Conservation (phyloP, 1,140 invertebrate species). For the Drosophila varians region DNA sequence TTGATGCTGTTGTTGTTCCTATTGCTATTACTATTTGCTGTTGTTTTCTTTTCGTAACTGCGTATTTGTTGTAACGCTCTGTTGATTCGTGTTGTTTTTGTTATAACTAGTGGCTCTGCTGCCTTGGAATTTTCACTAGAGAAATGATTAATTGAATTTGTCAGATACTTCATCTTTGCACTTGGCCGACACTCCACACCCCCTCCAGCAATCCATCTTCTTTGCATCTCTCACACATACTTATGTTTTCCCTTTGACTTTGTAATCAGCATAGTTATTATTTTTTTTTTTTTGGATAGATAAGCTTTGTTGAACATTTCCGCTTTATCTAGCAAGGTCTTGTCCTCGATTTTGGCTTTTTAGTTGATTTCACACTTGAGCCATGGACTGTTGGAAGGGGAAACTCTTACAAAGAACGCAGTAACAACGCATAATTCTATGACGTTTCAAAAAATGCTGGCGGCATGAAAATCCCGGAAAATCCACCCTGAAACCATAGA, state of each 20-base stretch:
- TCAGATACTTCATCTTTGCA: conserved; percentile 76
- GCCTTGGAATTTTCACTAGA: conserved; percentile 69
- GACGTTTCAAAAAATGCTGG: conserved; percentile 47
- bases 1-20: conserved; percentile 31
- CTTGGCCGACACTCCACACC: conserved; percentile 34
- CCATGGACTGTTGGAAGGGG: conserved; percentile 7
- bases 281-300: conserved; percentile 11
- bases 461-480: conserved; percentile 55
- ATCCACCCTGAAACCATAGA: conserved; percentile 61
- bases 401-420: conserved; percentile 34
- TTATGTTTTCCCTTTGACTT: conserved; percentile 5
- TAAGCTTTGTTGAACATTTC: conserved; percentile 22
- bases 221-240: background rate
- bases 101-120: conserved; percentile 22
- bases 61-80: conserved; percentile 78
- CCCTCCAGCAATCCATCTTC: conserved; percentile 16
- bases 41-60: conserved; percentile 71
- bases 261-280: conserved; percentile 16
- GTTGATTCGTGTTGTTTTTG: conserved; percentile 45
- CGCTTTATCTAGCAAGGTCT: conserved; percentile 36
- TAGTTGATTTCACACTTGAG: conserved; percentile 19
- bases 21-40: conserved; percentile 12
- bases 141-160: conserved; percentile 80
- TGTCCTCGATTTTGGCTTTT: conserved; percentile 29
- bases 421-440: conserved; percentile 54